Base-by-base conservation (phyloP, 2,888 invertebrate genomes). In the Lymantria dispar region DNA sequence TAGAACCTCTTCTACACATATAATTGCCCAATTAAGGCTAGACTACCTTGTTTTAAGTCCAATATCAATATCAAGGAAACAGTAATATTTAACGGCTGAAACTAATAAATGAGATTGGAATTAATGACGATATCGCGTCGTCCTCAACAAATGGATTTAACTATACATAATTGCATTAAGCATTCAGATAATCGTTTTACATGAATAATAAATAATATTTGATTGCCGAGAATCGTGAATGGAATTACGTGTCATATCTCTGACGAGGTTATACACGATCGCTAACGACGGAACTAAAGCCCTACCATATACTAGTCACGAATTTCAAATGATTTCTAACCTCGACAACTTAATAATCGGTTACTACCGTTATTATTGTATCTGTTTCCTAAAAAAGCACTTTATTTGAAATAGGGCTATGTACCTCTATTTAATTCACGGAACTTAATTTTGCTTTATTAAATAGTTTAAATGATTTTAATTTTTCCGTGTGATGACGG, bases 211-310 rank as follows among this genome's bases (percentile, higher is more conserved):
- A 61, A 15, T 30, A 42, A 29, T 59, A 59, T 67, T 70, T 65
- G 62, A 72, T 72, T 70, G 57, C 52, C 54, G 42, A 56, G 46
- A 66, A 55, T 73, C 74, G 72, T 76, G 72, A 60, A 65, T 63
- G 54, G 68, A 65, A 70, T 70, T 68, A 67, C 65, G 55, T 62
- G 60, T 70, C 67, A 70, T 71, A 72, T 70, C 68, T 61, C 59
- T 68, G 64, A 58, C 72, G 71, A 80, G 74, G 73, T 70, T 72
- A 64, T 43, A 49, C 76, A 78, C 78, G 74, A 77, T 53, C 68
- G 57, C 47, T 44, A 68, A 62, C 54, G 54, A 64, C 62, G 60
- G 64, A 66, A 70, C 62, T 54, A 31, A 56, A 64, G 53, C 62
- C 64, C 65, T 67, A 54, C 49, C 51, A 56, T 47, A 48, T 47